Percentiles rank a stretch among this genome's conserved stretches.
Evolutionary conservation across 53 echinoderm and acorn worm genomes (phyloP).

Genomic region (Echinometra lucunter): DNA sequence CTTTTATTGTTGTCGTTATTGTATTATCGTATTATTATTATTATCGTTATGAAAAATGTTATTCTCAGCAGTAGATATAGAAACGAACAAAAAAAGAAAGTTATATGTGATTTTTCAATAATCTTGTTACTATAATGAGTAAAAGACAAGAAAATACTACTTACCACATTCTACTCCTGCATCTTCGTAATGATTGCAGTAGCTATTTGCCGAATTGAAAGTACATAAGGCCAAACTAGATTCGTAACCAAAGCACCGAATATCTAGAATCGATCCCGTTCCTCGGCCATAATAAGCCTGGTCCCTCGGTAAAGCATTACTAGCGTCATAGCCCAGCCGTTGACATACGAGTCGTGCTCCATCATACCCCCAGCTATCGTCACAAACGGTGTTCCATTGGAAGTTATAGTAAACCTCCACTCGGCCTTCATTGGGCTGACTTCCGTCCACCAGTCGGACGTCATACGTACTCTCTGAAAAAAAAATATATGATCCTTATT

Average conservation of each 20-base stretch:
- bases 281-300: neutral
- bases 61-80: no score
- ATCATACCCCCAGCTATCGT: neutral
- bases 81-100: no score
- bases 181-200: neutral
- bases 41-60: no score
- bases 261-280: neutral
- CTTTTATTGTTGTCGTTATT: no score
- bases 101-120: no score
- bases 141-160: no score
- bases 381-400: neutral
- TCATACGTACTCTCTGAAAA: neutral
- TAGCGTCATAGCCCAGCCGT: neutral
- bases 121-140: no score
- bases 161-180: neutral
- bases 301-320: neutral
- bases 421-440: neutral
- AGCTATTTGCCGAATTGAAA: neutral
- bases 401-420: neutral
- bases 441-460: neutral
- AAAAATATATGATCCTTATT: no score
- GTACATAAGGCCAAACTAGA: neutral
- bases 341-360: neutral
- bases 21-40: no score
- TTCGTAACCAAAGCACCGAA: neutral